Percentiles rank a stretch among this genome's conserved stretches.
phyloP scores from a whole-genome alignment of 2,797 vertebrate genomes.

The Erethizon dorsatum region DNA sequence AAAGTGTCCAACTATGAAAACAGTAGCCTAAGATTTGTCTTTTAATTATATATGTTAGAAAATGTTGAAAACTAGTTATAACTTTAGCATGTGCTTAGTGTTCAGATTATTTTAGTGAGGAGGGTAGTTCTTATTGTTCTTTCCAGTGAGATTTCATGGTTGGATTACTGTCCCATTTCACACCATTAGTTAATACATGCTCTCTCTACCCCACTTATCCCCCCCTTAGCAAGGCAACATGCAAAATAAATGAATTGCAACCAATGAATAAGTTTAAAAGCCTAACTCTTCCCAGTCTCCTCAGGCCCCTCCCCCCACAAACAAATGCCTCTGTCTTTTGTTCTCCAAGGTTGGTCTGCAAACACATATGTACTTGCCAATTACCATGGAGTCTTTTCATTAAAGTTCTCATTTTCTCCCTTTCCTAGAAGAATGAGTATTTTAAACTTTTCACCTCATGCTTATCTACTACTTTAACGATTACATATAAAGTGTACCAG shows the following conservation, averaged over 20 bases:
- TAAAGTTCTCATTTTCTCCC: conserved; percentile 45
- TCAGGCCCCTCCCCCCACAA: conserved; percentile 72
- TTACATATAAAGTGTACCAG: conserved; percentile 52
- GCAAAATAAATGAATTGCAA: conserved; percentile 80
- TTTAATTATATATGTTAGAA: conserved; percentile 65
- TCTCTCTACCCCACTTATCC: conserved; percentile 49
- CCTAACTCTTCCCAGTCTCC: conserved; percentile 63
- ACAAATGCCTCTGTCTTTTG: conserved; percentile 78
- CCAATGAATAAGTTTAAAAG: conserved; percentile 81
- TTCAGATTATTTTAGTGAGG: conserved; percentile 76
- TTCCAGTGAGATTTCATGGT: conserved; percentile 86
- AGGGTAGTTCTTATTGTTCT: conserved; percentile 86
- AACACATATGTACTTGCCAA: conserved; percentile 69
- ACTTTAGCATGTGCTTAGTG: conserved; percentile 70
- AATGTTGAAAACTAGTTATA: conserved; percentile 72
- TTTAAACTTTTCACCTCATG: conserved; percentile 61
- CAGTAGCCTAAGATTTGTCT: conserved; percentile 57
- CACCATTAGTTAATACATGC: conserved; percentile 83
- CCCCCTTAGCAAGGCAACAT: conserved; percentile 77
- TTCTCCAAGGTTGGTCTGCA: conserved; percentile 78
- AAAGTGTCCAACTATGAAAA: conserved; percentile 65
- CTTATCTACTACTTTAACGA: conserved; percentile 54
- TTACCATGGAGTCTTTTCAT: conserved; percentile 59
- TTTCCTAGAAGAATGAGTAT: conserved; percentile 36
- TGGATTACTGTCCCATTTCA: conserved; percentile 84